Conservation (phyloP, 2,113 vertebrate genomes). For the Pao palembangensis region DNA sequence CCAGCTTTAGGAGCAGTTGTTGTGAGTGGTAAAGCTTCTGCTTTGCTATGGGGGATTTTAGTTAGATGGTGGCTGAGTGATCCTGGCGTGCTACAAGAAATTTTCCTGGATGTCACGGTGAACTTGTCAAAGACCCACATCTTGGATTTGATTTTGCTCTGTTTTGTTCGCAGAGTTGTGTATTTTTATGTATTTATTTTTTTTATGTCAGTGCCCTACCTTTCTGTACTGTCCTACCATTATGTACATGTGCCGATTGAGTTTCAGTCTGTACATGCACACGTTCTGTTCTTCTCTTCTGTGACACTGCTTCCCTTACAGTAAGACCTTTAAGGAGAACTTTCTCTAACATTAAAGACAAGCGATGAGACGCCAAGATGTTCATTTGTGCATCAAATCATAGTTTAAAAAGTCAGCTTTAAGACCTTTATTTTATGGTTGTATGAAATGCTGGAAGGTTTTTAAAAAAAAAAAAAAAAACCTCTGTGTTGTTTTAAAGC, state of each 20-base stretch:
- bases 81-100: slow-evolving; percentile 47
- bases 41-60: slow-evolving; percentile 52
- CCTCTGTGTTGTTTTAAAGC: slow-evolving; percentile 26
- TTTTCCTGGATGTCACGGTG: slow-evolving; percentile 50
- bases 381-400: slow-evolving; percentile 10
- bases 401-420: background rate
- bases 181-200: background rate
- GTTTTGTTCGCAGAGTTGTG: slow-evolving; percentile 13
- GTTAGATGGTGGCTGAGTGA: slow-evolving; percentile 44
- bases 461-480: slow-evolving; percentile 31
- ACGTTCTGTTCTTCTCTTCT: slow-evolving; percentile 17
- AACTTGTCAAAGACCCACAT: slow-evolving; percentile 41
- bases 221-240: no score
- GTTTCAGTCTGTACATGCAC: slow-evolving; percentile 22
- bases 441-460: background rate
- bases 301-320: slow-evolving; percentile 8
- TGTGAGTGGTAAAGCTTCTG: slow-evolving; percentile 33
- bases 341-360: slow-evolving; percentile 1
- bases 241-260: slow-evolving; percentile 21
- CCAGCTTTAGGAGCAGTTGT: slow-evolving; percentile 45
- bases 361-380: slow-evolving; percentile 1
- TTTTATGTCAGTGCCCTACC: slow-evolving; percentile 15
- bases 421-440: slow-evolving; percentile 4
- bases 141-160: slow-evolving; percentile 19
- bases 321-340: background rate